Base-by-base conservation (phyloP, 2,797 vertebrate genomes). In the Hylomyscus alleni region DNA sequence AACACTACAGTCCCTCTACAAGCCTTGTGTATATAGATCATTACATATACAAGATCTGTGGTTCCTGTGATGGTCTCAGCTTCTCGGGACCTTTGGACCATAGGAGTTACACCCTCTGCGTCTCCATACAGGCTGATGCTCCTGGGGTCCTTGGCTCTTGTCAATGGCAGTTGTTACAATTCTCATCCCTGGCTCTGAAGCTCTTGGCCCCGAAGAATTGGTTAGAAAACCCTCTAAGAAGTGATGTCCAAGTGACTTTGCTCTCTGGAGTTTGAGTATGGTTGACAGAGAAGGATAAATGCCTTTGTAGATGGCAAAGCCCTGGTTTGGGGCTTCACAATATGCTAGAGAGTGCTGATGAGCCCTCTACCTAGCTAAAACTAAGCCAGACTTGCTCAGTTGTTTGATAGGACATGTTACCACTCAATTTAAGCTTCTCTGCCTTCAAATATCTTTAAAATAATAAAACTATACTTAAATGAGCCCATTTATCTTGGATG, bases 391-490 rank as follows among this genome's bases (percentile, higher is more conserved):
- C 75, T 87, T 73, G 88, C 14, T 85, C 56, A 83, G 11, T 83
- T 95, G 77, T 40, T 80, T 91, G 58, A 92, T 29, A 40, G 69
- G 92, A 90, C 84, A 80, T 86, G 60, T 87, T 94, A 83, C 89
- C 86, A 82, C 93, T 87, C n/a, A 82, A 56, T 83, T 92, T 65
- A 78, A 95, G 34, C 29, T 87, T 83, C 22, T 65, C 31, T 80
- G 90, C 73, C 50, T 96, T 85, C 88, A 93, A 58, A 73, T 92
- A 87, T 56, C 47, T 91, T 83, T 95, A 92, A 82, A 95, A 93
- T 77, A 76, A 76, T 54, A 87, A 84, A 89, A 40, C 56, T 73
- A 22, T 80, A 47, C 34, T 67, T 89, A 93, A 96, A 80, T 34
- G n/a, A 94, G 44, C 54, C n/a, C 29, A 3, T 86, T 96, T 88